These are phyloP conservation scores for Hofmannophila pseudospretella DNA, from an alignment of 2,888 invertebrate genomes.

Conservation along the genomic window DNA sequence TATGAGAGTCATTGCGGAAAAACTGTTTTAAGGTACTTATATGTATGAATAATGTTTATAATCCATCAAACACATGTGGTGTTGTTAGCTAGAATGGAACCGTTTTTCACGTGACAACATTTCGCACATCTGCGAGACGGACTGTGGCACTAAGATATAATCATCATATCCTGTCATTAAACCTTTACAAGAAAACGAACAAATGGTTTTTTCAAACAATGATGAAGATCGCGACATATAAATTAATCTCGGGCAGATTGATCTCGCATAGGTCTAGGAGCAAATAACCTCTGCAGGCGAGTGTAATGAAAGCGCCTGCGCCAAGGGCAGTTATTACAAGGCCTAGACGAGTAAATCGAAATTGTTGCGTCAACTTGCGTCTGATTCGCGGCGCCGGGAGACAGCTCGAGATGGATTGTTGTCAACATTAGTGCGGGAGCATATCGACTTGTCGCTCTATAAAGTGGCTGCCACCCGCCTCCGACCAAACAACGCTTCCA, in stretches of 20 bases:
- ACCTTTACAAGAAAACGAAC: constrained; percentile 51
- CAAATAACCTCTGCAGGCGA: constrained; percentile 27
- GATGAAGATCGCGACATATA: constrained; percentile 55
- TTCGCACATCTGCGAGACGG: constrained; percentile 63
- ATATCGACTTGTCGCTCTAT: constrained; percentile 65
- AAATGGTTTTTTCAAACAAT: constrained; percentile 48
- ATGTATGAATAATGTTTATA: constrained; percentile 1
- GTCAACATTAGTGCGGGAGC: constrained; percentile 72
- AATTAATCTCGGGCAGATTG: constrained; percentile 60
- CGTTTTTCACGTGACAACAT: constrained; percentile 48
- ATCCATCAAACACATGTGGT: constrained; percentile 39
- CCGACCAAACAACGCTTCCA: constrained; percentile 7
- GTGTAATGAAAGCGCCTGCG: constrained; percentile 46
- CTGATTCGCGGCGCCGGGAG: constrained; percentile 70
- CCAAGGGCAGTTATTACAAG: constrained; percentile 48
- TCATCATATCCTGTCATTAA: constrained; percentile 72
- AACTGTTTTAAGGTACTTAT: neutral
- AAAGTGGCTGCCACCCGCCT: constrained; percentile 27
- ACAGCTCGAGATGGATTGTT: constrained; percentile 72
- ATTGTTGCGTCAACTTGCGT: constrained; percentile 70
- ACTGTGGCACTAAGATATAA: constrained; percentile 48
- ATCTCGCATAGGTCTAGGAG: constrained; percentile 44
- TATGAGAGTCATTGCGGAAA: no score
- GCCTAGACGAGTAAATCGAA: constrained; percentile 64
- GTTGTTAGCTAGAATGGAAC: constrained; percentile 48